Conservation (phyloP, 2,113 vertebrate species). For the Sporophila hypoxantha region DNA sequence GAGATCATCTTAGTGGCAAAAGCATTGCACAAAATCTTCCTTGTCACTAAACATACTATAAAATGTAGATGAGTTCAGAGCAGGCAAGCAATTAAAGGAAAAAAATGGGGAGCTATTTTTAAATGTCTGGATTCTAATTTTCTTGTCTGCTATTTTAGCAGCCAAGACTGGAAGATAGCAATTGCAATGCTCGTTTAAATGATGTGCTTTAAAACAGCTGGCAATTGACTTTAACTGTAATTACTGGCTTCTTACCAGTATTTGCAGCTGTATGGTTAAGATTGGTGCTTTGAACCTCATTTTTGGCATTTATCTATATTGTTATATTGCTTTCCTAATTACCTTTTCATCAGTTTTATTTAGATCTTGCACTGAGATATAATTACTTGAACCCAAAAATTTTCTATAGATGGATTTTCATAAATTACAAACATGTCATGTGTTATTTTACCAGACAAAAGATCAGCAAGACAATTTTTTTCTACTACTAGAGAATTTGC, state of each 20-base stretch:
- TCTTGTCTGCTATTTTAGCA: constrained; percentile 8
- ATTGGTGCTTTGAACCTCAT: constrained; percentile 40
- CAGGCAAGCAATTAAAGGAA: not conserved
- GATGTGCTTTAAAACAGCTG: constrained; percentile 7
- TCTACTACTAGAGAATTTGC: constrained; percentile 35
- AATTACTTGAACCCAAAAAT: constrained; percentile 57
- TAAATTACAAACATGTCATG: constrained; percentile 62
- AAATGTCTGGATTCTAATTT: constrained; percentile 22
- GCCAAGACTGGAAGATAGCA: constrained; percentile 10
- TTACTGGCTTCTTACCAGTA: constrained; percentile 61
- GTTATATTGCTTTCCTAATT: constrained; percentile 48
- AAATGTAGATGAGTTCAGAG: not conserved
- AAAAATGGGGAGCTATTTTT: not conserved
- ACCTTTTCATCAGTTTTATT: constrained; percentile 62
- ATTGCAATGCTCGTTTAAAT: not conserved
- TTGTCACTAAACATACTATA: not conserved
- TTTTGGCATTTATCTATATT: constrained; percentile 53
- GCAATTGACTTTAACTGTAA: constrained; percentile 46
- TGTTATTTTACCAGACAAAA: constrained; percentile 55
- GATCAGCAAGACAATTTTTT: constrained; percentile 57
- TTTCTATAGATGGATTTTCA: constrained; percentile 44
- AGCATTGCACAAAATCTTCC: not conserved
- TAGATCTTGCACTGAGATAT: constrained; percentile 45
- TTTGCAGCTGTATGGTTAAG: constrained; percentile 54
- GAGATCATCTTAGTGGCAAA: not conserved